Evolutionary conservation across 2,888 invertebrate species (phyloP), one percentile per base, ranked within the genome.

Genomic region (Ecliptopera silaceata): DNA sequence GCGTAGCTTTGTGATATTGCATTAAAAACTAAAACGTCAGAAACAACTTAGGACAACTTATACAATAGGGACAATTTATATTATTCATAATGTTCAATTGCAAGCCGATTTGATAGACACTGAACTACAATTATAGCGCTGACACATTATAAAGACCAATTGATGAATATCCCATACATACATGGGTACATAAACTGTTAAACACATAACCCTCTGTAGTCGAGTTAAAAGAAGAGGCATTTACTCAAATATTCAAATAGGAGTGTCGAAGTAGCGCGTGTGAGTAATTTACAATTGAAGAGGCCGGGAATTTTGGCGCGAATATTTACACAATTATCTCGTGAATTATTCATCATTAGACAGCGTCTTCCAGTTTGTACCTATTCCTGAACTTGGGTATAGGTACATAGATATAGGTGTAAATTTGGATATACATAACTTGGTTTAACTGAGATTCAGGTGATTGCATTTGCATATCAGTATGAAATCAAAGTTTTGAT

Each of bases 271-370:
- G 51, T 58, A 36, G 43, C 39, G 52, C 58, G 45, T 56, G 60
- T 59, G 54, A 54, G 59, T 56, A 54, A 59, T 56, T 56, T 45
- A 46, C 36, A 50, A 57, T 36, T 51, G 49, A 54, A 54, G 38
- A 49, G 49, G 41, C 41, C 13, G 26, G 52, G 44, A 44, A 36
- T 54, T 53, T 55, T 56, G 52, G 59, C 58, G 63, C 65, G 65
- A 68, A 68, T 63, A 65, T 67, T n/a, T n/a, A 63, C 64, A 63
- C 67, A 73, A 73, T 75, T 75, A 73, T 73, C 65, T 64, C 36
- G 48, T 72, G 74, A 76, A 75, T 75, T 69, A 77, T 77, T 74
- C 75, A 77, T 70, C 65, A 59, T 50, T 51, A 54, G 48, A 46
- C 55, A 61, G 46, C 50, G 58, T 34, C 56, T 54, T 26, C 36